phyloP scores from a whole-genome alignment of 2,113 vertebrate species.

The Gymnorhina tibicen region DNA sequence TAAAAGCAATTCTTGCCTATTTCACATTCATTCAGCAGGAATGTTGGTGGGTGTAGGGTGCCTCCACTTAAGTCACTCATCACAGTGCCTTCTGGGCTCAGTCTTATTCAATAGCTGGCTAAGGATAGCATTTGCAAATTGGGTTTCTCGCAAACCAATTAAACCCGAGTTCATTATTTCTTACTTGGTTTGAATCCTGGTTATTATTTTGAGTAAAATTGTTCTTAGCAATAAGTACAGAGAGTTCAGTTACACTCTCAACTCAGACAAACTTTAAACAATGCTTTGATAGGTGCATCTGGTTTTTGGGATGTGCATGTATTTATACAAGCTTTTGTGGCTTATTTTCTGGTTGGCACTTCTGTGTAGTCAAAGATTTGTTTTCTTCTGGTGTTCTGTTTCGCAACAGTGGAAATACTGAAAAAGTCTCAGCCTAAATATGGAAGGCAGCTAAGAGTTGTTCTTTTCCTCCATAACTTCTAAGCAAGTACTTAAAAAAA shows the following conservation, averaged over 20 bases:
- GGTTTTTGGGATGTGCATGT: not conserved
- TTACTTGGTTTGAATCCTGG: not conserved
- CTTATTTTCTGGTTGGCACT: not conserved
- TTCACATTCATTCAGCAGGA: slow-evolving; percentile 53
- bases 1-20: slow-evolving; percentile 61
- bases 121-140: slow-evolving; percentile 17
- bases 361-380: slow-evolving; percentile 8
- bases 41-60: slow-evolving; percentile 62
- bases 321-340: slow-evolving; percentile 10
- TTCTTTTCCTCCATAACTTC: not conserved
- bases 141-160: slow-evolving; percentile 1
- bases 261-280: not conserved
- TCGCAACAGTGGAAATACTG: slow-evolving; percentile 39
- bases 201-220: slow-evolving; percentile 14
- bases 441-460: not conserved
- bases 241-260: not conserved
- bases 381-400: slow-evolving; percentile 16
- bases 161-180: slow-evolving; percentile 23
- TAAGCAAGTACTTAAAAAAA: not conserved
- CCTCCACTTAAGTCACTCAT: slow-evolving; percentile 60
- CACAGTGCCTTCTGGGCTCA: slow-evolving; percentile 52
- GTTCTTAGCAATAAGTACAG: slow-evolving; percentile 8
- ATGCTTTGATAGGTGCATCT: slow-evolving; percentile 41
- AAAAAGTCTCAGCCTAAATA: not conserved
- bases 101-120: slow-evolving; percentile 48